These are phyloP conservation scores for Callionymus lyra DNA, from an alignment of 2,113 vertebrate species.

Conservation along the genomic window DNA sequence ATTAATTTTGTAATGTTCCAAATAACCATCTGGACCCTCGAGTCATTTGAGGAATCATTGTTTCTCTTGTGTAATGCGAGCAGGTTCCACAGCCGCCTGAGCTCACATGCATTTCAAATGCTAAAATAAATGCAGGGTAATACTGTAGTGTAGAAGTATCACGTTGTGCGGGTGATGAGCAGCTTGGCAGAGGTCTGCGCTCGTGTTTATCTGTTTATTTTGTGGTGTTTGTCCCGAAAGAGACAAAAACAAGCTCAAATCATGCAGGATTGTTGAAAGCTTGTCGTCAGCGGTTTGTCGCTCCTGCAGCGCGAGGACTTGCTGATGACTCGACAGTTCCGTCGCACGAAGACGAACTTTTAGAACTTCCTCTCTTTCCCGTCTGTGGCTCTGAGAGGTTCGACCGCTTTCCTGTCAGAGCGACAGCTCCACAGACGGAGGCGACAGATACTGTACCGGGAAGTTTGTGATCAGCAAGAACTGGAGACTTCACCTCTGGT, in stretches of 20 bases:
- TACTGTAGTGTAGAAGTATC: too few relatives aligned
- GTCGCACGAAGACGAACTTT: conserved; percentile 8
- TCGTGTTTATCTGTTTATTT: too few relatives aligned
- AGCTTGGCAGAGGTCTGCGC: too few relatives aligned
- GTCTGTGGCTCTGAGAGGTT: conserved; percentile 7
- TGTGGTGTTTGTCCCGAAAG: not conserved
- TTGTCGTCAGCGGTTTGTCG: conserved; percentile 20
- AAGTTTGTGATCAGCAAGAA: conserved; percentile 42
- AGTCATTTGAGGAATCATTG: too few relatives aligned
- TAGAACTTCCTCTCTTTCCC: conserved; percentile 45
- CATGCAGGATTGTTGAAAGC: not conserved
- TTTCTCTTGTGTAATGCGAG: too few relatives aligned
- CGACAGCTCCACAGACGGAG: conserved; percentile 6
- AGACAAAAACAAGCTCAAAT: conserved; percentile 1
- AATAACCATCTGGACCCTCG: too few relatives aligned
- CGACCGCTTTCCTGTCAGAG: conserved; percentile 26
- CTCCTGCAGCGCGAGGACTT: conserved; percentile 1
- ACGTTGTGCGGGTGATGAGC: too few relatives aligned
- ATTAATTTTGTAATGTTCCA: too few relatives aligned
- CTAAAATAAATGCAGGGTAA: too few relatives aligned
- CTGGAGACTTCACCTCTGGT: conserved; percentile 6
- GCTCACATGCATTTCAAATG: too few relatives aligned
- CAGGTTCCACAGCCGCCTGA: too few relatives aligned
- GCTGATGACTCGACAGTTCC: conserved; percentile 30
- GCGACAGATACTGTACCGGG: conserved; percentile 35